These are phyloP conservation scores for Drosophila punjabiensis DNA, from an alignment of 1,140 invertebrate genomes.

Conservation along the genomic window DNA sequence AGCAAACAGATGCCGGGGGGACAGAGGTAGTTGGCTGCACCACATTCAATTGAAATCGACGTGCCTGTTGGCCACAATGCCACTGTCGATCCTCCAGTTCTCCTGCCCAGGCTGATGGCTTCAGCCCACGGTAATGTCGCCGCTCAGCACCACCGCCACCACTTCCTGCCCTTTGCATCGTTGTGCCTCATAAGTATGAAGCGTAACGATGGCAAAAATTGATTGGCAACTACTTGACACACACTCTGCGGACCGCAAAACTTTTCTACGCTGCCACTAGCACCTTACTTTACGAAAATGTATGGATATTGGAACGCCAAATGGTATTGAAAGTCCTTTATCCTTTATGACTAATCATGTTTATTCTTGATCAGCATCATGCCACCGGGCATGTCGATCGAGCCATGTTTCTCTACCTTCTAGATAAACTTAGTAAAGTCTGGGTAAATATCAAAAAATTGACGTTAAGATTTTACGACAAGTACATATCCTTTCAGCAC, in stretches of 20 bases:
- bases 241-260: slow-evolving; percentile 38
- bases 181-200: slow-evolving; percentile 46
- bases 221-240: slow-evolving; percentile 78
- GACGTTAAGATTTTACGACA: too few species aligned
- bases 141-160: background rate
- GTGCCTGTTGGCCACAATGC: slow-evolving; percentile 79
- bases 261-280: slow-evolving; percentile 7
- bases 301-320: background rate
- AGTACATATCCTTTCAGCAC: too few species aligned
- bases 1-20: slow-evolving; percentile 4
- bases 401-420: background rate
- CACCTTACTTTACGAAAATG: slow-evolving; percentile 12
- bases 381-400: too few species aligned
- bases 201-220: slow-evolving; percentile 72
- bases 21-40: slow-evolving; percentile 68
- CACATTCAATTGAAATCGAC: slow-evolving; percentile 81
- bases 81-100: slow-evolving; percentile 47
- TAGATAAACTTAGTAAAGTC: background rate
- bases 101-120: slow-evolving; percentile 27
- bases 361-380: background rate
- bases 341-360: background rate
- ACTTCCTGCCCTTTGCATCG: background rate
- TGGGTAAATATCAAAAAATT: too few species aligned
- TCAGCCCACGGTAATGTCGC: slow-evolving; percentile 19
- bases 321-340: background rate